Evolutionary conservation across 2,113 vertebrate species (phyloP).

Genomic region (Thamnaconus septentrionalis): DNA sequence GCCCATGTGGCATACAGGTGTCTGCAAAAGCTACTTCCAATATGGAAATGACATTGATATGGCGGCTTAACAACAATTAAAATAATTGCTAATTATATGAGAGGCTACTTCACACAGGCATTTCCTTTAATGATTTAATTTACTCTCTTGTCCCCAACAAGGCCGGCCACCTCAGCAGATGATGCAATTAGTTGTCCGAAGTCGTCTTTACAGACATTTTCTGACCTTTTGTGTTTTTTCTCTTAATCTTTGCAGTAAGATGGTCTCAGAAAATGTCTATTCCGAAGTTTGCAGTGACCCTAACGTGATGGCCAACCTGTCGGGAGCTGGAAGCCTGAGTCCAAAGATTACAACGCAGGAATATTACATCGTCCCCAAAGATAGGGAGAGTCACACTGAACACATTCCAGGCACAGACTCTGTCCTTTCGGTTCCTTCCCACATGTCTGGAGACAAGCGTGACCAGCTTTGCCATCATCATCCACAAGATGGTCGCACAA

Average conservation of each 20-base stretch:
- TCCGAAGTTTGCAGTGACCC: conserved; percentile 75
- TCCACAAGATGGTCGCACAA: conserved; percentile 17
- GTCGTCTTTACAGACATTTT: not conserved
- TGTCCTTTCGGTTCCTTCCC: not conserved
- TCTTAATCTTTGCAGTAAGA: conserved; percentile 39
- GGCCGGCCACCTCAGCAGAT: not conserved
- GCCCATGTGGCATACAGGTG: conserved; percentile 25
- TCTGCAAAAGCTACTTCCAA: conserved; percentile 27
- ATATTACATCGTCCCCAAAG: conserved; percentile 12
- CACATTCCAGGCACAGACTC: conserved; percentile 25
- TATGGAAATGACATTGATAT: conserved; percentile 31
- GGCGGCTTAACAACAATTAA: conserved; percentile 16
- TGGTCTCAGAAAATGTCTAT: conserved; percentile 62
- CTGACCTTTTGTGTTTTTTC: conserved; percentile 4
- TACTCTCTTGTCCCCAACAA: not conserved
- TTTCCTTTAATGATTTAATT: conserved; percentile 5
- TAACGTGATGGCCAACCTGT: conserved; percentile 74
- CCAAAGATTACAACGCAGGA: not conserved
- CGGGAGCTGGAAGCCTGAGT: conserved; percentile 20
- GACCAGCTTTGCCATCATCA: conserved; percentile 46
- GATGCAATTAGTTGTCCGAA: not conserved
- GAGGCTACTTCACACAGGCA: not conserved
- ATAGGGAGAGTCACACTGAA: conserved; percentile 24
- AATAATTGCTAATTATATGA: conserved; percentile 13
- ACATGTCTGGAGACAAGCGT: conserved; percentile 8